A percentile compares a stretch with the other conserved stretches of the same genome.
These are phyloP conservation scores for Holothuria leucospilota DNA, from an alignment of 53 echinoderm and acorn worm genomes.

Conservation along the genomic window DNA sequence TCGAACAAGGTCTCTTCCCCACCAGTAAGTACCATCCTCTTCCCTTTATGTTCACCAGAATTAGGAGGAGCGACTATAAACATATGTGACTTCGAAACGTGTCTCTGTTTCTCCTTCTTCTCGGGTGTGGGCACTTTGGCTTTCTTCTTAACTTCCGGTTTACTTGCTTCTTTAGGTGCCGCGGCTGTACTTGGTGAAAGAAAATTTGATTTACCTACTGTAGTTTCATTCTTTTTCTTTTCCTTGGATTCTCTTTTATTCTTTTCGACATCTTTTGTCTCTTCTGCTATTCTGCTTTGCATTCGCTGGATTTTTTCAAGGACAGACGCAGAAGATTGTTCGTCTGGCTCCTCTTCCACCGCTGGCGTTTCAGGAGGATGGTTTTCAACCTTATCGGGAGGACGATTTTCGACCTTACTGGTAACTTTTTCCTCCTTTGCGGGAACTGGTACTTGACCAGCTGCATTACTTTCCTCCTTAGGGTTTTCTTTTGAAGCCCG, in stretches of 20 bases:
- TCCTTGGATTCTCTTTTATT: constrained; percentile 45
- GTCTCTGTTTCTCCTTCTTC: constrained; percentile 40
- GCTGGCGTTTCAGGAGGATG: neutral
- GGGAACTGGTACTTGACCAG: neutral
- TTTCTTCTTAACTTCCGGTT: constrained; percentile 32
- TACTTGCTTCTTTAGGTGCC: neutral
- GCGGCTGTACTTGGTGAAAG: constrained; percentile 17
- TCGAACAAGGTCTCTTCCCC: constrained; percentile 54
- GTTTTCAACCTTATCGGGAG: neutral
- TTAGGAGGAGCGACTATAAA: constrained; percentile 60
- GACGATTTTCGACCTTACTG: neutral
- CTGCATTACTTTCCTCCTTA: neutral
- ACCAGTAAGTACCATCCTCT: constrained; percentile 25
- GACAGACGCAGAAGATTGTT: constrained; percentile 47
- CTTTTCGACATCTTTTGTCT: constrained; percentile 18
- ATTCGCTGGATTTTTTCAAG: constrained; percentile 37
- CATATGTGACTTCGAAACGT: constrained; percentile 67
- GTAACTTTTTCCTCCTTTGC: neutral
- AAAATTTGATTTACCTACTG: neutral
- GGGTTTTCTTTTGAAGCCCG: neutral
- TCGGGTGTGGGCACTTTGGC: constrained; percentile 26
- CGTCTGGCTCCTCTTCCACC: constrained; percentile 36
- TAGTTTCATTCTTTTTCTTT: neutral
- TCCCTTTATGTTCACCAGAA: constrained; percentile 22
- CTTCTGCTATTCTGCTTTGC: constrained; percentile 47